Evolutionary conservation across 2,113 vertebrate species (phyloP), one percentile per base, ranked within the genome.

Genomic region (Phasianus colchicus): DNA sequence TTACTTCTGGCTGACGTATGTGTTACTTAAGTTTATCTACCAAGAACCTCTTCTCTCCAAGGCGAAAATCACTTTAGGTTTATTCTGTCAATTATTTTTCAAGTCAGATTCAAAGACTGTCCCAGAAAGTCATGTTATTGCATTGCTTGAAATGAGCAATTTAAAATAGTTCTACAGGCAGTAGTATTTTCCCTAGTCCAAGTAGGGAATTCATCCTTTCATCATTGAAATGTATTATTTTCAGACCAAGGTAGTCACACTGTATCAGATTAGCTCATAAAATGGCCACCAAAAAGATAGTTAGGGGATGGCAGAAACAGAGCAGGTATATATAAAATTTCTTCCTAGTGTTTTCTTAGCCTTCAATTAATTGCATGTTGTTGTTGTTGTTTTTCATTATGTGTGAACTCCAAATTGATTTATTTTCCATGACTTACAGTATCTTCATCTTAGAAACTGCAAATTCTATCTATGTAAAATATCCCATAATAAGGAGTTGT

Each of bases 41-140:
- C 9, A 84, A 29, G 12, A 81, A 5, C 6, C 5, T 64, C 32
- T 83, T 89, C 16, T 90, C 1, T 17, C 6, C 34, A 69, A 69
- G 13, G 52, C 17, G 16, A 67, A 80, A 73, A 55, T 1, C 19
- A 30, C 13, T 40, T n/a, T 5, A 58, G 1, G 3, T 43, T 92
- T 87, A 27, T 64, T 73, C 8, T 4, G 34, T 17, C 13, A 64
- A 1, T 61, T 47, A 22, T 25, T 60, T 50, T 45, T 47, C 43
- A 78, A 81, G 29, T 42, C 20, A 40, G 2, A 47, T 79, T 64
- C 7, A 42, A 81, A 64, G 25, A 32, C 8, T 74, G 11, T 43
- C 27, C 3, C 32, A 61, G 17, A 8, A 29, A 58, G 4, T 50
- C 7, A 29, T 22, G 13, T 17, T 19, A 18, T 8, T 2, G 0